Evolutionary conservation across 2,797 vertebrate genomes (phyloP), one percentile per base, ranked within the genome.

Genomic region (Coregonus sp.): DNA sequence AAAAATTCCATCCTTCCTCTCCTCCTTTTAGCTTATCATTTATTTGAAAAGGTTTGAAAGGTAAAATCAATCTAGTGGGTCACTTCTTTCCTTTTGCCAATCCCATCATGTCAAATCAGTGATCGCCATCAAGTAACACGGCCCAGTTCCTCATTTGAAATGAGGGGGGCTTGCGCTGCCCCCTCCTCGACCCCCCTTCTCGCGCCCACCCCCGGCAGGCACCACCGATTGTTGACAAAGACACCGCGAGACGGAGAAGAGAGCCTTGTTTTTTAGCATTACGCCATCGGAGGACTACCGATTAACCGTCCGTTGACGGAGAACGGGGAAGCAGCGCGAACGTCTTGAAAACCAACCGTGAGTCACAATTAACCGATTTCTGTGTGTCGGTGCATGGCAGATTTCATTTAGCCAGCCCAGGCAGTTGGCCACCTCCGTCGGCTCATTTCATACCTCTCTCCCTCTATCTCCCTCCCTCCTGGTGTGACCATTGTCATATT

Each of bases 181-280:
- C 82, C 86, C 88, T 18, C 47, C 70, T 50, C 37, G 14, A 52
- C 85, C 89, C 77, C 82, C 89, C 86, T 82, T 85, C 56, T 89
- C 93, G 91, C 74, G 90, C 77, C 89, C 86, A 63, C 87, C 88
- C 82, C 33, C 73, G 80, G 89, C 89, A 88, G 86, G 86, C 89
- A 88, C 87, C 91, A 82, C 85, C 86, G 89, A 91, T 90, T 93
- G 92, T 94, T 94, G 94, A 95, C 94, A 95, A 95, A 95, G 94
- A 92, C 91, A 84, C 87, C 40, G 87, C 77, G 80, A 90, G 86
- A 88, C 89, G 80, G 83, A 89, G 83, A 72, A 56, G 73, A 80
- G 74, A 86, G 71, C 31, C 25, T 20, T 35, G 11, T 1, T 40
- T 61, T 20, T 6, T 61, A 61, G 20, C 6, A n/a, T 20, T 9